Evolutionary conservation across 2,113 vertebrate species (phyloP), one percentile per base, ranked within the genome.

Genomic region (Pavo muticus): DNA sequence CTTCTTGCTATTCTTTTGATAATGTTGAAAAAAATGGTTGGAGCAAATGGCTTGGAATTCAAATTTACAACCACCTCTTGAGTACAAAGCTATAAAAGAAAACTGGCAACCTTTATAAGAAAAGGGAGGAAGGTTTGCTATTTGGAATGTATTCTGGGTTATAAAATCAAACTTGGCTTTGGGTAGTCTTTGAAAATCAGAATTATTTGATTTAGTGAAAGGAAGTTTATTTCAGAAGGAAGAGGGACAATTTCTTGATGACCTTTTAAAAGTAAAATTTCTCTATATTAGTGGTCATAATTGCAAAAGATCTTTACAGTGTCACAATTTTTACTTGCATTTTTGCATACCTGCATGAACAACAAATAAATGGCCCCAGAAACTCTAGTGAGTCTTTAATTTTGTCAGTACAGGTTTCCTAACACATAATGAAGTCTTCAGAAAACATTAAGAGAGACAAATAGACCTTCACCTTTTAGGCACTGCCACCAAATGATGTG

Each of bases 31-130:
- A 79, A 80, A 27, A 29, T 1, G 0, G 30, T 84, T 84, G 80
- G 85, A 90, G 90, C 91, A 98, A 98, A 98, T 98, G 98, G 97
- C 97, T 98, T 98, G 98, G 96, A 97, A 91, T 93, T 92, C 94
- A 93, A 73, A 93, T 88, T 90, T 93, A 86, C 14, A n/a, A 95
- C 81, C 52, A 35, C 52, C 48, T 65, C 73, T 89, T 87, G 57
- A 87, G 47, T 75, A 78, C 10, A 27, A 85, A 91, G 67, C 86
- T 86, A 25, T 90, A 74, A 95, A 91, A 88, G 45, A 91, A 64
- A 90, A 47, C n/a, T 42, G 68, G 68, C 45, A 50, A 69, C 37
- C 40, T 82, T 70, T 84, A 19, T 30, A 50, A 63, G 5, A 84
- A 25, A 70, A 80, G n/a, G 30, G 24, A 85, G 39, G 56, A 74